These are phyloP conservation scores for Nebria salina DNA, from an alignment of 2,888 invertebrate species.

Conservation along the genomic window DNA sequence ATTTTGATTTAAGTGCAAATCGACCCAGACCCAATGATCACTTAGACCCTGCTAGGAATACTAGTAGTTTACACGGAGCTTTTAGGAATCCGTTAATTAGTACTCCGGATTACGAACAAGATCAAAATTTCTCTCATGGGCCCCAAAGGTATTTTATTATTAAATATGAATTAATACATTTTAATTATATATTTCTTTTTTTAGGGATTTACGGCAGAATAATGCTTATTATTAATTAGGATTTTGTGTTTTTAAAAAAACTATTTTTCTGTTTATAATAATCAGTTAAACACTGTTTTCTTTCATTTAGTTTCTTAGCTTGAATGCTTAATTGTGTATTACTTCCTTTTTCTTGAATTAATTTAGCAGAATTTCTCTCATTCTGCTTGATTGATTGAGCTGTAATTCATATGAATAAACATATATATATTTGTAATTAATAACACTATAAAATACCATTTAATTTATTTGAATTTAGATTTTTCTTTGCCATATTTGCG, in stretches of 20 bases:
- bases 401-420: background rate
- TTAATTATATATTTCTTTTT: background rate
- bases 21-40: background rate
- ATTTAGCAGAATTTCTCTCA: background rate
- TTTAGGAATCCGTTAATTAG: background rate
- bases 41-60: background rate
- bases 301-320: slow-evolving; percentile 21
- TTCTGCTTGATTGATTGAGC: background rate
- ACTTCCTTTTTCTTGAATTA: slow-evolving; percentile 2
- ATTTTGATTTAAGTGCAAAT: background rate
- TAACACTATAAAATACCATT: slow-evolving; percentile 1
- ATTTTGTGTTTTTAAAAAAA: slow-evolving; percentile 8
- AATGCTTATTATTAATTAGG: slow-evolving; percentile 5
- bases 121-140: background rate
- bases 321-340: background rate
- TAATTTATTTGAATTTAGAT: slow-evolving; percentile 8
- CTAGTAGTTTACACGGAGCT: background rate
- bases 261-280: slow-evolving; percentile 33
- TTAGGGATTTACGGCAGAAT: background rate
- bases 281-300: slow-evolving; percentile 24
- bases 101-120: background rate
- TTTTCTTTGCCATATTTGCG: slow-evolving; percentile 17
- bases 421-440: background rate
- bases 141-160: background rate
- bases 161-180: background rate